Evolutionary conservation across 2,797 vertebrate species (phyloP).

Genomic region (Presbytis comata): DNA sequence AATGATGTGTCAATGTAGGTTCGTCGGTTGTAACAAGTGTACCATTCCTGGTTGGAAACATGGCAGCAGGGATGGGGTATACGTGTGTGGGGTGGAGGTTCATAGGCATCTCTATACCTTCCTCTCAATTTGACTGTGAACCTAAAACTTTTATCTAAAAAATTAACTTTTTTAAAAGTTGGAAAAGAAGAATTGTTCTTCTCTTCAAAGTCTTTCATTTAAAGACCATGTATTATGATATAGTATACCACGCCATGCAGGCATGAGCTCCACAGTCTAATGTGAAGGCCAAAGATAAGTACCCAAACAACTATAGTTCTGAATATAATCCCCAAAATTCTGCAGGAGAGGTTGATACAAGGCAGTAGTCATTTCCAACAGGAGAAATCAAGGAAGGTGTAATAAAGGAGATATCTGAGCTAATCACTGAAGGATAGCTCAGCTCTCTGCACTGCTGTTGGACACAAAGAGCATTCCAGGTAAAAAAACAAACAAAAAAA

Average conservation of each 20-base stretch:
- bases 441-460: neutral
- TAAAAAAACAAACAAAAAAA: too few relatives aligned
- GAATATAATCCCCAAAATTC: neutral
- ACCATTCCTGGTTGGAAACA: neutral
- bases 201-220: neutral
- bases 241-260: rapidly evolving
- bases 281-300: neutral
- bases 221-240: neutral
- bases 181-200: neutral
- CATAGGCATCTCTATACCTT: neutral
- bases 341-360: neutral
- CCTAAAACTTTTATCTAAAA: neutral
- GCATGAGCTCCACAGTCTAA: neutral
- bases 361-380: neutral
- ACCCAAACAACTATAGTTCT: neutral
- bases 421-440: neutral
- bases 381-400: neutral
- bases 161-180: neutral
- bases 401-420: neutral
- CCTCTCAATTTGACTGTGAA: neutral
- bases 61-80: too few relatives aligned
- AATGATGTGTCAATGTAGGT: neutral
- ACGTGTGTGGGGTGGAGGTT: neutral
- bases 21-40: neutral
- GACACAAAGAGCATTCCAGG: neutral